A percentile compares a stretch with the other conserved stretches of the same genome.
phyloP scores from a whole-genome alignment of 1,140 invertebrate genomes.

The Cydia strobilella region DNA sequence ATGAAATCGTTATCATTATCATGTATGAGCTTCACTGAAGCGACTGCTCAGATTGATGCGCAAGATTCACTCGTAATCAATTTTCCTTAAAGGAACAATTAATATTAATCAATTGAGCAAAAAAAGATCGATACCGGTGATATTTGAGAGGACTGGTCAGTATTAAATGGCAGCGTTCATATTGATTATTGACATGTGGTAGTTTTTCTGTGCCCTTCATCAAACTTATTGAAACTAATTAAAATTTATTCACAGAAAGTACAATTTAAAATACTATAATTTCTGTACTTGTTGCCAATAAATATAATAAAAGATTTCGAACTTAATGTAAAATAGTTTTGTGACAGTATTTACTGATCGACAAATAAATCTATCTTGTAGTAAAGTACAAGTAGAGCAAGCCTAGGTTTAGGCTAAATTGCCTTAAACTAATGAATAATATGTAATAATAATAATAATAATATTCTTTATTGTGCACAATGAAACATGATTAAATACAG shows the following conservation, averaged over 20 bases:
- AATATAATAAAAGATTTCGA: no score
- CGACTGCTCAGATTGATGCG: slow-evolving; percentile 15
- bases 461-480: no score
- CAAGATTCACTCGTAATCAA: slow-evolving; percentile 29
- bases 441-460: no score
- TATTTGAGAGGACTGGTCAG: slow-evolving; percentile 10
- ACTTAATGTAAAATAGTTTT: no score
- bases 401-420: neutral
- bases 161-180: slow-evolving; percentile 4
- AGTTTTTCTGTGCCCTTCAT: neutral
- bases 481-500: no score
- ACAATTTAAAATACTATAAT: neutral
- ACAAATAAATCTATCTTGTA: no score
- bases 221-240: neutral
- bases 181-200: neutral
- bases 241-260: neutral
- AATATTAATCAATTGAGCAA: slow-evolving; percentile 32
- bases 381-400: no score
- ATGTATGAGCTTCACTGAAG: slow-evolving; percentile 21
- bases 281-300: neutral
- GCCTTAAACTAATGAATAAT: neutral
- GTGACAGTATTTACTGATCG: no score
- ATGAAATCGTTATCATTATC: slow-evolving; percentile 20
- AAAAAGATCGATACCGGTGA: slow-evolving; percentile 11
- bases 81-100: slow-evolving; percentile 25